These are phyloP conservation scores for Mionectes macconnelli DNA, from an alignment of 2,113 vertebrate species.

Conservation along the genomic window DNA sequence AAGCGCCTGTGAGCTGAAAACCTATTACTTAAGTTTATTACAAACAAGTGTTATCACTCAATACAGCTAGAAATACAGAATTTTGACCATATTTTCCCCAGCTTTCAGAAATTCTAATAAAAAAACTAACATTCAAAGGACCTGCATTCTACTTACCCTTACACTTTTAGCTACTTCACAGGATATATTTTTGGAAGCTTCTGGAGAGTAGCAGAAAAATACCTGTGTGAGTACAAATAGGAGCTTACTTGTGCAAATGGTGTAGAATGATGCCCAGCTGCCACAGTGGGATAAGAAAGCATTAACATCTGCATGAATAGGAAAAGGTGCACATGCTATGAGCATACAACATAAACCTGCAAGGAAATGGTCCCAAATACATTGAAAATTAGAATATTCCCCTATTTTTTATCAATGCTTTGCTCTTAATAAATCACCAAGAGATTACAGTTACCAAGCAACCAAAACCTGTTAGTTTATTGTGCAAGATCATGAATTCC, in stretches of 20 bases:
- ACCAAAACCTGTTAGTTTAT: slow-evolving; percentile 42
- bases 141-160: neutral
- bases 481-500: slow-evolving; percentile 15
- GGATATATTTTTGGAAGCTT: neutral
- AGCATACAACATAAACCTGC: neutral
- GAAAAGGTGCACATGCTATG: neutral
- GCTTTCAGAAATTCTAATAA: neutral
- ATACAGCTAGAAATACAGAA: neutral
- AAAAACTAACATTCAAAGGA: neutral
- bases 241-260: neutral
- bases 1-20: neutral
- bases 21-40: neutral
- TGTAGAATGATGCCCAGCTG: neutral
- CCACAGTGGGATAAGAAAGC: neutral
- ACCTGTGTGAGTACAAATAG: neutral
- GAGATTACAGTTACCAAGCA: slow-evolving; percentile 65
- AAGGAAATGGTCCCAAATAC: neutral
- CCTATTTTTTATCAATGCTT: slow-evolving; percentile 1
- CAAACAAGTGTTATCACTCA: neutral
- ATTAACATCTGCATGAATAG: neutral
- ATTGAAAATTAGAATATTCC: neutral
- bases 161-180: neutral
- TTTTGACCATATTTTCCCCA: neutral
- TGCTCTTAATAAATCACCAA: slow-evolving; percentile 43
- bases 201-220: neutral